These are phyloP conservation scores for Neomorphus geoffroyi DNA, from an alignment of 2,797 vertebrate species.

Conservation along the genomic window DNA sequence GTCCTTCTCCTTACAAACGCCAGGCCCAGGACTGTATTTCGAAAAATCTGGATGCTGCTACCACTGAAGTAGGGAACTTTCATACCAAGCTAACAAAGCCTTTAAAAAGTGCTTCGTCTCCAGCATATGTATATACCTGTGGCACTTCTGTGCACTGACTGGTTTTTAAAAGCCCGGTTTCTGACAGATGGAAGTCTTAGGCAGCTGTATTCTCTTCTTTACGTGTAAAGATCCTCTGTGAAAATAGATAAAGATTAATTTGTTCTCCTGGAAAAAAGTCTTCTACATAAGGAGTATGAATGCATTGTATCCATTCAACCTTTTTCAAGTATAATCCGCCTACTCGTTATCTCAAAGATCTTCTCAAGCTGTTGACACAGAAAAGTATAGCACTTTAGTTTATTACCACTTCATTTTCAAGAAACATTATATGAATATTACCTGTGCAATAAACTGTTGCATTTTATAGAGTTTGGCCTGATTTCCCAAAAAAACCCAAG, in stretches of 20 bases:
- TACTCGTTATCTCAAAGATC: not conserved
- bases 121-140: not conserved
- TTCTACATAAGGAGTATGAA: not conserved
- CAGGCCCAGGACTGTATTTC: not conserved
- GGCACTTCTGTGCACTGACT: not conserved
- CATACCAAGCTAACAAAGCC: not conserved
- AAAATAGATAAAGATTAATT: not conserved
- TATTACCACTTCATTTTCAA: slow-evolving; percentile 2
- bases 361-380: not conserved
- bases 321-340: not conserved
- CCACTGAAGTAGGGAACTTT: not conserved
- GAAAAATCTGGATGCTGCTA: not conserved
- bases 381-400: not conserved
- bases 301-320: not conserved
- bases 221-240: not conserved
- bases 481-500: not conserved
- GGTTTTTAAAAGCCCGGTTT: not conserved
- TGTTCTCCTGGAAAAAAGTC: not conserved
- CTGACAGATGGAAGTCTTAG: not conserved
- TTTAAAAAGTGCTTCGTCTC: not conserved
- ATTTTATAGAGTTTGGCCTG: not conserved
- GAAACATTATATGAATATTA: not conserved
- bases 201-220: not conserved
- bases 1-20: not conserved
- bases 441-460: not conserved